Evolutionary conservation across 2,888 invertebrate genomes (phyloP), one percentile per base, ranked within the genome.

Genomic region (Perdita meconis): DNA sequence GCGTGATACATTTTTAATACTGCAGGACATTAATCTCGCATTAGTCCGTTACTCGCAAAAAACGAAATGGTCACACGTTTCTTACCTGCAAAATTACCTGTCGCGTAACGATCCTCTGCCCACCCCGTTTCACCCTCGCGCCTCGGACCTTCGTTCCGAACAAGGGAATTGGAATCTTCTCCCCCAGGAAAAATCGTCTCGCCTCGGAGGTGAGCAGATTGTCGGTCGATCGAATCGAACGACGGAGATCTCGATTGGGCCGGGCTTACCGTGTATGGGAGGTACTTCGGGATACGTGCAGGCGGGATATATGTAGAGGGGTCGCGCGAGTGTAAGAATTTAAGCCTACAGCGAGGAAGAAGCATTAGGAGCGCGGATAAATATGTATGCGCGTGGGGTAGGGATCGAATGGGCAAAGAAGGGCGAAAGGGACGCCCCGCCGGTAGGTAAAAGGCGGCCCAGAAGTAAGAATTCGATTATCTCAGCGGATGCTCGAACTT

Each of bases 1-100:
- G 68, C 83, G 82, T 86, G 84, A 89, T 89, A 89, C 82, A 89
- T 87, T 89, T 89, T 89, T 89, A 88, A 89, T 88, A 84, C 81
- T 72, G 79, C 80, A 63, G 82, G 80, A 74, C 82, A 88, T 89
- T 88, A 88, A 89, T 89, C 85, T 84, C 80, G 71, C 86, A 86
- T 89, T 87, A 89, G 78, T 69, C 50, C n/a, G 51, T 82, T 82
- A 81, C 80, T 78, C 76, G 80, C 19, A 73, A 74, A 73, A 79
- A 68, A 53, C n/a, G 72, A 68, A 59, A 63, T 13, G 72, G 68
- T 56, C 63, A 68, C 61, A 47, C 70, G 75, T 56, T 70, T 44
- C 70, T 78, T 65, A 68, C 59, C 60, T 68, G 55, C 50, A 40
- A 40, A 77, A 83, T 84, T 81, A 66, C 55, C 66, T 24, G 56